phyloP scores from a whole-genome alignment of 2,888 invertebrate species.

The Ornithoptera alexandrae region DNA sequence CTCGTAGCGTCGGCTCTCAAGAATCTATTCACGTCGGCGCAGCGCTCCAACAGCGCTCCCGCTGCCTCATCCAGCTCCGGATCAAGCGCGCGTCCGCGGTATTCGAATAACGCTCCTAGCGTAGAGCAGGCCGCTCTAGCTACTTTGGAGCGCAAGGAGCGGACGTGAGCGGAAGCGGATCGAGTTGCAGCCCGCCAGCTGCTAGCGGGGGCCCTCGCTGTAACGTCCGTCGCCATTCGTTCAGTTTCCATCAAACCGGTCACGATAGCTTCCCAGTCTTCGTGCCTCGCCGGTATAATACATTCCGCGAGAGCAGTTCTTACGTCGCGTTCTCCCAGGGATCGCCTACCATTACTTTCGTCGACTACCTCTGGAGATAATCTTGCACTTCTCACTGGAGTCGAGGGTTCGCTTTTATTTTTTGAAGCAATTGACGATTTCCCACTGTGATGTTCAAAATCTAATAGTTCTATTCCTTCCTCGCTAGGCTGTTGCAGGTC shows the following conservation, averaged over 20 bases:
- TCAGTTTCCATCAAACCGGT: slow-evolving; percentile 85
- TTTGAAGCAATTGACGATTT: slow-evolving; percentile 43
- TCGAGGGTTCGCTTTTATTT: slow-evolving; percentile 43
- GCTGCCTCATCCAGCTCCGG: slow-evolving; percentile 93
- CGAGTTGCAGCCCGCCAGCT: slow-evolving; percentile 84
- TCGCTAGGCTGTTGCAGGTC: slow-evolving; percentile 38
- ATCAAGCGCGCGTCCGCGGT: slow-evolving; percentile 79
- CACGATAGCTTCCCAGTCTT: slow-evolving; percentile 90
- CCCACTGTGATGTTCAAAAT: slow-evolving; percentile 39
- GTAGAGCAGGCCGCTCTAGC: slow-evolving; percentile 92
- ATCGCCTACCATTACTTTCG: slow-evolving; percentile 42
- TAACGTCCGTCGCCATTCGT: slow-evolving; percentile 83
- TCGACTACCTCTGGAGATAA: slow-evolving; percentile 49
- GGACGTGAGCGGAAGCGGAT: slow-evolving; percentile 87
- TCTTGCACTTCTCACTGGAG: slow-evolving; percentile 48
- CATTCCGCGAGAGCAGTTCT: slow-evolving; percentile 66
- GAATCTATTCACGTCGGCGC: slow-evolving; percentile 96
- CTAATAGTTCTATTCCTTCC: slow-evolving; percentile 27
- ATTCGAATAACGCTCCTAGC: slow-evolving; percentile 87
- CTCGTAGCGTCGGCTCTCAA: slow-evolving; percentile 92
- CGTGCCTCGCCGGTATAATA: slow-evolving; percentile 80
- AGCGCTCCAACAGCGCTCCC: slow-evolving; percentile 89
- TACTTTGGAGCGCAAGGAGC: slow-evolving; percentile 95
- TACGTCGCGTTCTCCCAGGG: slow-evolving; percentile 55
- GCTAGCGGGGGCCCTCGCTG: slow-evolving; percentile 84